Base-by-base conservation (phyloP, 1,140 invertebrate genomes). In the Eupristina koningsbergeri region DNA sequence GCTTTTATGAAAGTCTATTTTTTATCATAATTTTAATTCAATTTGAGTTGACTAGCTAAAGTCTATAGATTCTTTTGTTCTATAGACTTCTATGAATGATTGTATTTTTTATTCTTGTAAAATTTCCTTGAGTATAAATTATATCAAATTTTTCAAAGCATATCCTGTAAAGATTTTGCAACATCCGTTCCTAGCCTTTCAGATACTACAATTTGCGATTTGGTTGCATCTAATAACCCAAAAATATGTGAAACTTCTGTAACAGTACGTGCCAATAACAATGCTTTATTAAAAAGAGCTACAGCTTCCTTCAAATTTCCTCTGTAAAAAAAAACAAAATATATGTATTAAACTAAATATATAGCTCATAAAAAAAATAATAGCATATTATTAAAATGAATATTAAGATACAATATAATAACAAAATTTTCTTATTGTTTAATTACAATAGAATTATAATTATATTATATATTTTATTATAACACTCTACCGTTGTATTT, bases 401-500 rank as follows among this genome's bases (percentile, higher is more conserved):
- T 73, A 73, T 45, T 73, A 45, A 47, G 47, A 73, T n/a, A n/a
- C n/a, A n/a, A 36, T 45, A 7, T 7, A 45, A 11, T 45, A 74
- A 74, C 22, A 26, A 45, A 34, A 31, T 64, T 64, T 64, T 29
- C 36, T 41, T 71, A 67, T 36, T 34, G 26, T 36, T 69, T 36
- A 36, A 39, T 69, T 69, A 17, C 1, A 69, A 69, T 39, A 69
- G 15, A 22, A 3, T 26, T 26, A 73, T 45, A 73, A 5, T 5
- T 26, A 73, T 41, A 45, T 22, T n/a, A 73, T 41, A 39, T 22
- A n/a, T 73, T 19, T 17, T 9, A 13, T 31, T n/a, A n/a, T n/a
- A n/a, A n/a, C n/a, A n/a, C n/a, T 45, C 19, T 93, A 97, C 97
- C 96, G 95, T 93, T 98, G 97, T 85, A 98, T 96, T 95, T 98